Evolutionary conservation across 2,797 vertebrate genomes (phyloP), one percentile per base, ranked within the genome.

Genomic region (Enteromius viviparus): DNA sequence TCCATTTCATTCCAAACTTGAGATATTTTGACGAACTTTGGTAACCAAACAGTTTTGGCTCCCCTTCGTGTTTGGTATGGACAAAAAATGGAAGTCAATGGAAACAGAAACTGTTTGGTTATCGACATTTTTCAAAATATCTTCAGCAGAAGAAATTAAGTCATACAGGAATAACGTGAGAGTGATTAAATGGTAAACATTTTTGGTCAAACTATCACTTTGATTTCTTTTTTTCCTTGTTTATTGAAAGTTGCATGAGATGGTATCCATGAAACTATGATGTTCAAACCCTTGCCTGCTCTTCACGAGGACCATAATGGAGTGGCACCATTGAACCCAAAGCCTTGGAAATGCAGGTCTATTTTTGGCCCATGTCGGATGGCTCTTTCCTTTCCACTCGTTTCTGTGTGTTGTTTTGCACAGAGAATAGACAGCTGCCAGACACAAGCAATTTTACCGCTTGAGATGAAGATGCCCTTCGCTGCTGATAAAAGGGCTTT

Each of bases 401-500:
- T 62, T 19, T 75, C 26, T 75, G 49, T 85, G 79, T 78, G 80
- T 85, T 78, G 68, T 74, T 82, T 64, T 64, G 60, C 72, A 60
- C 55, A 12, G 34, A 64, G 75, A 77, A 78, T 45, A 53, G 45
- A 76, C 72, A 42, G 70, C 70, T 75, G 69, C 80, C 70, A 51
- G 55, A 75, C 49, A 26, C 69, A 78, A 75, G 55, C 40, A 65
- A 53, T 83, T 85, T 80, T 75, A 70, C 66, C 32, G n/a, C 60
- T 72, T 37, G 47, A 82, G 49, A 72, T 55, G 76, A 85, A 82
- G 69, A 74, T 85, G 76, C 51, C 45, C 79, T 85, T 23, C 40
- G 23, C n/a, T 71, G 84, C 80, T 70, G 68, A 85, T 83, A 29
- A 82, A 84, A 84, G 42, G 66, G 82, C 47, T 78, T 84, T 78